Base-by-base conservation (phyloP, 2,113 vertebrate genomes). In the Microcebus tavaratra region DNA sequence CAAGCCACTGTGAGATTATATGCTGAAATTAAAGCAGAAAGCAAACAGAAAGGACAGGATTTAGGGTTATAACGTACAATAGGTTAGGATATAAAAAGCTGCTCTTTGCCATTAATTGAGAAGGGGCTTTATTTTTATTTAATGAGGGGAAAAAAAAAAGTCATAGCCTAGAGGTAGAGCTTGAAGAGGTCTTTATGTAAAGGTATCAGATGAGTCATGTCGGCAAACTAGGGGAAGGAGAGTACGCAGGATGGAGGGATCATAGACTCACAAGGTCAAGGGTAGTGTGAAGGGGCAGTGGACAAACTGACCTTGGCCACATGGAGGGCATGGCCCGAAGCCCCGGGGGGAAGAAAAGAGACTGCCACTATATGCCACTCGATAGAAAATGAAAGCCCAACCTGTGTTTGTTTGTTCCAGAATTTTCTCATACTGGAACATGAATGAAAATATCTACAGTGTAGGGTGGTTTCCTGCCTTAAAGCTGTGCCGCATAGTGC, bases 11-110 rank as follows among this genome's bases (percentile, higher is more conserved):
- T 17, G 61, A 96, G 72, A 84, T 68, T 15, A 90, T 36, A 79
- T 14, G 61, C 75, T 72, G 68, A 92, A 93, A 96, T 92, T 89
- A 95, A 96, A 96, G 75, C 68, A 34, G 3, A 80, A 68, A 82
- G 13, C 61, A 91, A 96, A 88, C 39, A 91, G 48, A 82, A 88
- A 91, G 70, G 42, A 39, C 90, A n/a, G 50, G 55, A 80, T 89
- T 59, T 85, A 67, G 48, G 57, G 29, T 34, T 80, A 55, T 61
- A n/a, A 68, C 36, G 15, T 50, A 76, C 48, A 94, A 91, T 45
- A 73, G n/a, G 34, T 78, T 75, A 79, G 31, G 53, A 31, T 39
- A 61, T 82, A 57, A 78, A 70, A 14, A 83, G 63, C 65, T 73
- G 63, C n/a, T 73, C 76, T 76, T 21, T 63, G 68, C 9, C 45